phyloP scores from a whole-genome alignment of 2,888 invertebrate genomes.

The Leuctra nigra region DNA sequence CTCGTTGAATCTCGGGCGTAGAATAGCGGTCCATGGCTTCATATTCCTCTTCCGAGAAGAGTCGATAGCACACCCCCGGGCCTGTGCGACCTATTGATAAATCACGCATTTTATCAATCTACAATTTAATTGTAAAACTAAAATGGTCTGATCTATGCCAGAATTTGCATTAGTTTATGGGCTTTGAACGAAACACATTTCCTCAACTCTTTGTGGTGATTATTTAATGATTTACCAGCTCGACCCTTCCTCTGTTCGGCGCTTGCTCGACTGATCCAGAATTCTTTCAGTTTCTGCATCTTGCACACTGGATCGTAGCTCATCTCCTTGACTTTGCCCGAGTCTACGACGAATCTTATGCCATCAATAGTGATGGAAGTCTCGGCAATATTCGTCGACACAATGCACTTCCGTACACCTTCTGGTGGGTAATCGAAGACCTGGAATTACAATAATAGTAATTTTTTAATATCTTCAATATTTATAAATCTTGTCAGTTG shows the following conservation, averaged over 20 bases:
- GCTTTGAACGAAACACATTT: no score
- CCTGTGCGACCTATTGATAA: slow-evolving; percentile 48
- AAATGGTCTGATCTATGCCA: no score
- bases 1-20: slow-evolving; percentile 88
- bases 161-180: no score
- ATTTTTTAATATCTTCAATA: background rate
- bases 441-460: no score
- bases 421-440: slow-evolving; percentile 94
- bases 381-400: slow-evolving; percentile 98
- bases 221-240: slow-evolving; percentile 57
- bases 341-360: slow-evolving; percentile 93
- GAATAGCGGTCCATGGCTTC: slow-evolving; percentile 73
- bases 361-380: slow-evolving; percentile 98
- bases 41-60: slow-evolving; percentile 81
- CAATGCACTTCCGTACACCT: slow-evolving; percentile 90
- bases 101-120: no score
- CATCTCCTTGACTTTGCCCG: slow-evolving; percentile 97
- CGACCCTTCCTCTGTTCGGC: slow-evolving; percentile 96
- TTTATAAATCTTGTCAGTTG: no score
- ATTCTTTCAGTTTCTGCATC: slow-evolving; percentile 87
- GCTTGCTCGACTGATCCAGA: slow-evolving; percentile 95
- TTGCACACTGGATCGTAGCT: slow-evolving; percentile 86
- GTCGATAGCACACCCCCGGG: slow-evolving; percentile 89
- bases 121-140: no score
- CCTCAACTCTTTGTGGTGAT: no score